A percentile compares a stretch with the other conserved stretches of the same genome.
Evolutionary conservation across 2,888 invertebrate genomes (phyloP).

Genomic region (Ceriagrion tenellum): DNA sequence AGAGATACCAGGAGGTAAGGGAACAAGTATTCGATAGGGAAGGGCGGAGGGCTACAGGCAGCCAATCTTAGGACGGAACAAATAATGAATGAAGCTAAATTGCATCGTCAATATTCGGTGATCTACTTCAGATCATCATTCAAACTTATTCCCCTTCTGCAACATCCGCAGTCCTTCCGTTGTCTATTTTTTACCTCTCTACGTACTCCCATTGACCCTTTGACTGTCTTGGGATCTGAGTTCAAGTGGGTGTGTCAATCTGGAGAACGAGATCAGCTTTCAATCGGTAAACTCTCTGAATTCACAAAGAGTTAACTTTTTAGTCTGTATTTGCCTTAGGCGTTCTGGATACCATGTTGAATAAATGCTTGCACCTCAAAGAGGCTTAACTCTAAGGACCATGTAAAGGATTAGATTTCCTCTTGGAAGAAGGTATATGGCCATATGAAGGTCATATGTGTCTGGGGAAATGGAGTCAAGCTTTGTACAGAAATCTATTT

Average conservation of each 20-base stretch:
- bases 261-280: neutral
- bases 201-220: neutral
- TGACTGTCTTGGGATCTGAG: neutral
- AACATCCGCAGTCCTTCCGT: neutral
- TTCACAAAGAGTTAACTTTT: neutral
- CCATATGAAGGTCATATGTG: neutral
- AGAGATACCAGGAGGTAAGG: no score
- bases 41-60: no score
- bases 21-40: no score
- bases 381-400: neutral
- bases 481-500: neutral
- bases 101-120: no score
- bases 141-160: no score
- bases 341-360: neutral
- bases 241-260: neutral
- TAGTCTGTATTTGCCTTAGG: neutral
- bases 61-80: no score
- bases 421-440: neutral
- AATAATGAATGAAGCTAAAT: no score
- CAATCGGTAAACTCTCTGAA: neutral
- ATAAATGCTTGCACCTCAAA: neutral
- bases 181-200: neutral
- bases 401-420: neutral
- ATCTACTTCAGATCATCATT: no score
- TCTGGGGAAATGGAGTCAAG: neutral